phyloP scores from a whole-genome alignment of 2,888 invertebrate species.

The Coecobrya sp. region DNA sequence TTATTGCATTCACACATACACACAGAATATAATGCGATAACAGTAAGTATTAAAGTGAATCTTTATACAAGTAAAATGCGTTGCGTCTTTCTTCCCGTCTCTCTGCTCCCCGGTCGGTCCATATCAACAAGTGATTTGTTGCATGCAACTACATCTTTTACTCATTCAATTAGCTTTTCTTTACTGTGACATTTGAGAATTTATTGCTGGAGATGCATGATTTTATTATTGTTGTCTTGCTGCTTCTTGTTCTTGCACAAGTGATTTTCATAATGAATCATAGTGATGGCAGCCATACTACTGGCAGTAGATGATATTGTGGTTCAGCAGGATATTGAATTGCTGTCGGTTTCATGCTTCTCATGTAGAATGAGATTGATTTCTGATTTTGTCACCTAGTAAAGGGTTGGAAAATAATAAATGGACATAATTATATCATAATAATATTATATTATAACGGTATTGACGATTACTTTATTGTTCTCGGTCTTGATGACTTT shows the following conservation, averaged over 20 bases:
- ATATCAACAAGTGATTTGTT: constrained; percentile 79
- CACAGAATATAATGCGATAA: not conserved
- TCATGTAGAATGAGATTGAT: not conserved
- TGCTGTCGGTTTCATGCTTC: not conserved
- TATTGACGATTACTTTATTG: no score
- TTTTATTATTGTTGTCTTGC: constrained; percentile 60
- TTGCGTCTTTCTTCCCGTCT: constrained; percentile 10
- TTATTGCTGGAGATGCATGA: constrained; percentile 59
- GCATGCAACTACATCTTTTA: constrained; percentile 77
- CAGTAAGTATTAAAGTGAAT: not conserved
- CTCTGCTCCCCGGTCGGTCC: constrained; percentile 62
- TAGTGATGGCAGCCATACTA: not conserved
- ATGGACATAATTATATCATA: not conserved
- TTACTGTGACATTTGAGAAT: constrained; percentile 73
- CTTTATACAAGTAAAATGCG: constrained; percentile 9
- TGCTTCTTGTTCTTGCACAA: constrained; percentile 33
- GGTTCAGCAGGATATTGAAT: not conserved
- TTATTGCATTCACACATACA: constrained; percentile 35
- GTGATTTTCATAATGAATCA: constrained; percentile 39
- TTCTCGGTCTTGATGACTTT: no score
- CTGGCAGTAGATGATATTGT: not conserved
- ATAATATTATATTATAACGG: no score
- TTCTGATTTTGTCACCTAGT: constrained; percentile 19
- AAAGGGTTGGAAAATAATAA: not conserved
- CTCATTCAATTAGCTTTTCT: constrained; percentile 76